These are phyloP conservation scores for Caenorhabditis wallacei DNA, from an alignment of 2,888 invertebrate species.

Conservation along the genomic window DNA sequence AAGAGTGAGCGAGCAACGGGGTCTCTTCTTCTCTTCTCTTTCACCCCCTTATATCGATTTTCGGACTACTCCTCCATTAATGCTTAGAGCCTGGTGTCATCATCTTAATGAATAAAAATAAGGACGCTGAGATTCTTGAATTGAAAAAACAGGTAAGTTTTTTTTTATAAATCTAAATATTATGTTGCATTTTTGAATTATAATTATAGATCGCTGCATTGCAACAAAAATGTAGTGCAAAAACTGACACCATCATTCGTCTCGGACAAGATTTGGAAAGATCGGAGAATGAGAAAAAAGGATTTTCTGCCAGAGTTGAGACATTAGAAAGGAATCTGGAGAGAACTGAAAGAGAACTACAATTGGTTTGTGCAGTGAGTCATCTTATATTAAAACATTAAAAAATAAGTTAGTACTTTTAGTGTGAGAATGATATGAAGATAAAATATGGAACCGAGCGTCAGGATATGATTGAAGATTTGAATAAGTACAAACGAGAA, in stretches of 20 bases:
- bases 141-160: slow-evolving; percentile 59
- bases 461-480: slow-evolving; percentile 61
- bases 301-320: slow-evolving; percentile 48
- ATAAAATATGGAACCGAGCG: slow-evolving; percentile 55
- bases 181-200: neutral
- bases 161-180: neutral
- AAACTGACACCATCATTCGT: slow-evolving; percentile 74
- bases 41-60: slow-evolving; percentile 57
- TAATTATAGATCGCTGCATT: slow-evolving; percentile 61
- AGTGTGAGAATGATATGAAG: slow-evolving; percentile 59
- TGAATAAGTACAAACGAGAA: slow-evolving; percentile 55
- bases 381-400: neutral
- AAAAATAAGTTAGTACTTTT: slow-evolving; percentile 8
- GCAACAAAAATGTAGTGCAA: slow-evolving; percentile 68
- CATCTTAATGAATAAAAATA: slow-evolving; percentile 46
- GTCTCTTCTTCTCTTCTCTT: slow-evolving; percentile 2
- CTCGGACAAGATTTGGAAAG: slow-evolving; percentile 72
- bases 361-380: slow-evolving; percentile 57
- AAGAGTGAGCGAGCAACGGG: slow-evolving; percentile 7
- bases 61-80: slow-evolving; percentile 11
- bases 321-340: slow-evolving; percentile 70
- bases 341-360: slow-evolving; percentile 64
- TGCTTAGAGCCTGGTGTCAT: slow-evolving; percentile 10
- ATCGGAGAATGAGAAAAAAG: slow-evolving; percentile 62
- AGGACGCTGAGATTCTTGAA: slow-evolving; percentile 59